These are phyloP conservation scores for Astropecten irregularis DNA, from an alignment of 53 echinoderm and acorn worm genomes.

Conservation along the genomic window DNA sequence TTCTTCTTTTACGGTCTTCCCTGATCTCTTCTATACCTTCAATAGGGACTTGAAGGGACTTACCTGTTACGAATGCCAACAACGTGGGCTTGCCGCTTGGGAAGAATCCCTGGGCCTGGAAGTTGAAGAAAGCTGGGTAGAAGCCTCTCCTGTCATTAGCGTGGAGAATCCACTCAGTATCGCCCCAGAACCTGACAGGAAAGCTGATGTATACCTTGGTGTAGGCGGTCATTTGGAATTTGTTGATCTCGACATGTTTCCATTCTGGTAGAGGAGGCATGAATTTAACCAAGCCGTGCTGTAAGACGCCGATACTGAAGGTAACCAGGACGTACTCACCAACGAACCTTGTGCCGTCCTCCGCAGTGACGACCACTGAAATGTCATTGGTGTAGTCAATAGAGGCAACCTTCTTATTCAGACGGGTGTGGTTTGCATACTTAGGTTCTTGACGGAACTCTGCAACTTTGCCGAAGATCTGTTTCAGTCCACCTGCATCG, in stretches of 20 bases:
- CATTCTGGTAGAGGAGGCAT: conserved; percentile 54
- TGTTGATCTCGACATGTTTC: conserved; percentile 42
- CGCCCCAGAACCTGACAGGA: conserved; percentile 40
- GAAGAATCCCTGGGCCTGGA: conserved; percentile 28
- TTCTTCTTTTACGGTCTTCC: too few species aligned
- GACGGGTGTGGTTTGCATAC: conserved; percentile 47
- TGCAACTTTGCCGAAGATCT: conserved; percentile 25
- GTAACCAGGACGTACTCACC: conserved; percentile 66
- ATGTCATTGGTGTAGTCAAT: conserved; percentile 52
- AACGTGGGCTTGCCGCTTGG: conserved; percentile 19
- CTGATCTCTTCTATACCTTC: too few species aligned
- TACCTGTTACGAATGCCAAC: conserved; percentile 11
- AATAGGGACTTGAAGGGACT: too few species aligned
- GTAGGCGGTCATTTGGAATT: conserved; percentile 27
- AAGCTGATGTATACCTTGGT: conserved; percentile 39
- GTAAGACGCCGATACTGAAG: conserved; percentile 68
- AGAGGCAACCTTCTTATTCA: conserved; percentile 27
- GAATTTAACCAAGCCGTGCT: conserved; percentile 45
- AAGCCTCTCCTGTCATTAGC: conserved; percentile 25
- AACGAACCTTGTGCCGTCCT: conserved; percentile 53
- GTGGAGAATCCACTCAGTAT: conserved; percentile 41
- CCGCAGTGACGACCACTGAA: conserved; percentile 32
- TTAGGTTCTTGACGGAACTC: conserved; percentile 16
- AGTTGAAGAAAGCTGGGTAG: conserved; percentile 54
- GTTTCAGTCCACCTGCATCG: conserved; percentile 10